Evolutionary conservation across 2,113 vertebrate genomes (phyloP), one percentile per base, ranked within the genome.

Genomic region (Larimichthys polyactis): DNA sequence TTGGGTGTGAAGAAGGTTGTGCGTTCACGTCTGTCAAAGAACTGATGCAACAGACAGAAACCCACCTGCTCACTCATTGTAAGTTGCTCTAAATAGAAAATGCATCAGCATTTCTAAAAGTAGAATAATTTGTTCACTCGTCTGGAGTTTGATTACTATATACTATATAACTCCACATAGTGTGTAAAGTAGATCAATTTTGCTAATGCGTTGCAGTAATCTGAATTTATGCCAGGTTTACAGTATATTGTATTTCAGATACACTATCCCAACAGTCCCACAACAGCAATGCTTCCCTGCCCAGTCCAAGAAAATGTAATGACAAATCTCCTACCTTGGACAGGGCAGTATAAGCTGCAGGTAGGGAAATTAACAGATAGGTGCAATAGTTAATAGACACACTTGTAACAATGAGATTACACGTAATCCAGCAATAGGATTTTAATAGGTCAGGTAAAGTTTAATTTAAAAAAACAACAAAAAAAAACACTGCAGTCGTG

Each of bases 401-500:
- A 9, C 15, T 5, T 11, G 14, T 14, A 77, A 66, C 27, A 75
- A 9, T 48, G 11, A n/a, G 8, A 75, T 71, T 71, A 68, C 36
- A 40, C 36, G 2, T 68, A 43, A 40, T 75, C 15, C 49, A 82
- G 22, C 49, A 63, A 40, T 49, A 20, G 24, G 60, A 68, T 78
- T 68, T 75, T 29, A 22, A 66, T 72, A 29, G 20, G 8, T 79
- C 44, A 9, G 7, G 36, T 40, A 40, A 40, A 76, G 57, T 70
- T 54, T n/a, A 66, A 44, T 51, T n/a, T 24, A 24, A 24, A 24
- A 24, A 24, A 24, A 24, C 24, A 24, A 24, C 55, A 82, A 65
- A 84, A 62, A 46, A 84, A 65, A 46, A 12, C 52, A 43, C 16
- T 44, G 24, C 19, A 40, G 59, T 73, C 58, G 19, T 78, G 62